Evolutionary conservation across 2,888 invertebrate species (phyloP).

Genomic region (Siphlonurus alternatus): DNA sequence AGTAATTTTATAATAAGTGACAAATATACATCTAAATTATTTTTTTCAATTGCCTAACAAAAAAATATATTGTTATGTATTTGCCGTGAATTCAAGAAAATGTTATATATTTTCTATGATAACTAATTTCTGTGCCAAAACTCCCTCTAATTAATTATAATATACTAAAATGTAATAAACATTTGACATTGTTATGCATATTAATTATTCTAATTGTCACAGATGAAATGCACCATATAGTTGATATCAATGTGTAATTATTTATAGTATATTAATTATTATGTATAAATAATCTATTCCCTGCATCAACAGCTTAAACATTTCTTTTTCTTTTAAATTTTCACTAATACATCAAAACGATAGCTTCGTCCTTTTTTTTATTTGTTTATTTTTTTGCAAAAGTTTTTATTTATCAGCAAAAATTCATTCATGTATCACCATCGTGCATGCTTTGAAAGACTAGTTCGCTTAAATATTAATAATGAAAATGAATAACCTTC

Average conservation of each 20-base stretch:
- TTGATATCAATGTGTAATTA: not conserved
- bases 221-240: not conserved
- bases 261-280: not conserved
- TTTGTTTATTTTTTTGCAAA: not conserved
- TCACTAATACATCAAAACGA: not conserved
- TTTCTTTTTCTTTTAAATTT: not conserved
- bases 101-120: too few relatives aligned
- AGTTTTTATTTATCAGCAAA: not conserved
- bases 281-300: not conserved
- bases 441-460: slow-evolving; percentile 3
- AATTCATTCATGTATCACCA: not conserved
- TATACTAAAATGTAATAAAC: too few relatives aligned
- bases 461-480: not conserved
- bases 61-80: too few relatives aligned
- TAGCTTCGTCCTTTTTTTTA: not conserved
- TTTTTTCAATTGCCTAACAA: too few relatives aligned
- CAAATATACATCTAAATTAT: too few relatives aligned
- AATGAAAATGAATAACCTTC: not conserved
- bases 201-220: too few relatives aligned
- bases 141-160: too few relatives aligned
- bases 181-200: too few relatives aligned
- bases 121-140: too few relatives aligned
- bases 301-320: not conserved
- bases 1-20: too few relatives aligned
- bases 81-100: too few relatives aligned